Base-by-base conservation (phyloP, 2,888 invertebrate species). In the Tipula helvola region DNA sequence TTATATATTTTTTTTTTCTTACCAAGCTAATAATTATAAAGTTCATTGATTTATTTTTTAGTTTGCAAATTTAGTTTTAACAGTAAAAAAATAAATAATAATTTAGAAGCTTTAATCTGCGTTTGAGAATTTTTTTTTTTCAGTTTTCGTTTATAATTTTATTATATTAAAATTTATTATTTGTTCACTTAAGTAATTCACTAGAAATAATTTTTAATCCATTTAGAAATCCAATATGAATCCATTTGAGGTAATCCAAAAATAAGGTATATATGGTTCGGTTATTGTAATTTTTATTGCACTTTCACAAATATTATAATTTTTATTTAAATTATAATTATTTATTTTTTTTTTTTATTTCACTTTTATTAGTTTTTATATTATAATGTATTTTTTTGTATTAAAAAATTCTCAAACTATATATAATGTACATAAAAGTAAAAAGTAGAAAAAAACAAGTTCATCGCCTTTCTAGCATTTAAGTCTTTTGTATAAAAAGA, bases 401-500 rank as follows among this genome's bases (percentile, higher is more conserved):
- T 71, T 71, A 71, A 52, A 71, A 71, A 71, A 71, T 71, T 71
- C 71, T 71, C 71, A 71, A 71, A 71, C 71, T 71, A 71, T 57
- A 5, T 71, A 71, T 28, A 39, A 7, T 28, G 28, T 7, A 39
- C 5, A 39, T 39, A 71, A 71, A 71, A 71, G 71, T 71, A 71
- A 71, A 71, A 71, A 71, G 28, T 71, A 71, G 28, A 71, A 71
- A 71, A 71, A 71, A 71, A 71, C 71, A 84, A 84, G 84, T 84
- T 84, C 84, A 84, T 84, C 84, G 84, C 84, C 84, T 84, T 41
- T 84, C 84, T 39, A 84, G 85, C 86, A 47, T 42, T 85, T 86
- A 87, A 88, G 87, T 87, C 88, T 86, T 87, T 87, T 86, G 87
- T 41, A 42, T 42, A 42, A 39, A n/a, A 84, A 39, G 13, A 41